Percentiles rank a stretch among this genome's conserved stretches.
These are phyloP conservation scores for Calliphora vicina DNA, from an alignment of 1,140 invertebrate species.

Conservation along the genomic window DNA sequence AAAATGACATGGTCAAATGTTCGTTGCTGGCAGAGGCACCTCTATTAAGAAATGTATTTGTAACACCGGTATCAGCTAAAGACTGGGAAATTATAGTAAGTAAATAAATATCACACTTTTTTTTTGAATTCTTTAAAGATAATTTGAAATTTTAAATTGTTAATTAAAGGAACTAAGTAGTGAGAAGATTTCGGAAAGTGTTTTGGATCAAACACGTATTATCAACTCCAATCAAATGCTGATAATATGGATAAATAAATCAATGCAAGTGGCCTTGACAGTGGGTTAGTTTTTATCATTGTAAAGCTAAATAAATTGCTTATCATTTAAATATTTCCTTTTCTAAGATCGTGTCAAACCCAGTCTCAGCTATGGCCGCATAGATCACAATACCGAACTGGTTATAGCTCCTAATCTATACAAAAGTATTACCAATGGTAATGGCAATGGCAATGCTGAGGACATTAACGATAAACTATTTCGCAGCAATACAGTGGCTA, in stretches of 20 bases:
- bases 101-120: slow-evolving; percentile 39
- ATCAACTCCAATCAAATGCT: slow-evolving; percentile 64
- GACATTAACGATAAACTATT: slow-evolving; percentile 39
- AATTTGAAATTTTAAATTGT: no score
- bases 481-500: slow-evolving; percentile 53
- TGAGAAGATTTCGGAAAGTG: slow-evolving; percentile 64
- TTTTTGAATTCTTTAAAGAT: background rate
- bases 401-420: slow-evolving; percentile 58
- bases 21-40: slow-evolving; percentile 58
- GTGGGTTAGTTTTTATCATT: slow-evolving; percentile 60
- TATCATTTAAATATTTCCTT: background rate
- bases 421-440: slow-evolving; percentile 51
- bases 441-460: slow-evolving; percentile 5
- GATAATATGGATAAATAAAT: slow-evolving; percentile 66
- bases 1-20: slow-evolving; percentile 61
- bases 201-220: slow-evolving; percentile 65
- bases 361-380: slow-evolving; percentile 52
- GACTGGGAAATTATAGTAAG: slow-evolving; percentile 64
- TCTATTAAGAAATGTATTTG: slow-evolving; percentile 54
- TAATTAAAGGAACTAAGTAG: slow-evolving; percentile 63
- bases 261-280: slow-evolving; percentile 63
- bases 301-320: no score
- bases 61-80: slow-evolving; percentile 60
- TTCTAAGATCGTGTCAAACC: slow-evolving; percentile 57
- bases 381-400: slow-evolving; percentile 59